A percentile compares a stretch with the other conserved stretches of the same genome.
These are phyloP conservation scores for Lamprotornis superbus DNA, from an alignment of 2,113 vertebrate species.

Conservation along the genomic window DNA sequence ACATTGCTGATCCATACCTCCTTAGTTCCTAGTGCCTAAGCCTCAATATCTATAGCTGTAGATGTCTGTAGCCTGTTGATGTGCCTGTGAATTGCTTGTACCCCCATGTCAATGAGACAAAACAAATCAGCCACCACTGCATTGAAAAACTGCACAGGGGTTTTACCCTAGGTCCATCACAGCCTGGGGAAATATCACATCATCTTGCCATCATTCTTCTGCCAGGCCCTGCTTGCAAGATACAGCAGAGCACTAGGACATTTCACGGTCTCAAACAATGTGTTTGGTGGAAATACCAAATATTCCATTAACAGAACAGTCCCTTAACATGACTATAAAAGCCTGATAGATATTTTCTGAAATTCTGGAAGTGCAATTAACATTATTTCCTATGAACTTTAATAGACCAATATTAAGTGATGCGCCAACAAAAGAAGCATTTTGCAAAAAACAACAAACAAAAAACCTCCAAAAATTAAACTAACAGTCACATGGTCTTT, in stretches of 20 bases:
- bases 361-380: background rate
- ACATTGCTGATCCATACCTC: background rate
- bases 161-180: fast-evolving
- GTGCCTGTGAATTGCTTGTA: background rate
- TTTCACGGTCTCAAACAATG: background rate
- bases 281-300: background rate
- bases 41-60: background rate
- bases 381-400: background rate
- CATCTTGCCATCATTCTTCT: background rate
- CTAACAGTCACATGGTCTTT: background rate
- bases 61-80: background rate
- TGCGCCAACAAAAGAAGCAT: background rate
- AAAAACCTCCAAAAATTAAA: background rate
- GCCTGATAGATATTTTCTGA: background rate
- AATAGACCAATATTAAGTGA: background rate
- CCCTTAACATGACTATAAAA: background rate
- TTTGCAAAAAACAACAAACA: background rate
- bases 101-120: background rate
- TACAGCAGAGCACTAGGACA: background rate
- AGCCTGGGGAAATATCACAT: background rate
- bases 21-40: background rate
- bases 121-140: background rate
- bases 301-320: background rate
- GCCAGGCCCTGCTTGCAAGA: background rate
- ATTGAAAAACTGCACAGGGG: background rate